Base-by-base conservation (phyloP, 2,113 vertebrate species). In the Triplophysa siluroides region DNA sequence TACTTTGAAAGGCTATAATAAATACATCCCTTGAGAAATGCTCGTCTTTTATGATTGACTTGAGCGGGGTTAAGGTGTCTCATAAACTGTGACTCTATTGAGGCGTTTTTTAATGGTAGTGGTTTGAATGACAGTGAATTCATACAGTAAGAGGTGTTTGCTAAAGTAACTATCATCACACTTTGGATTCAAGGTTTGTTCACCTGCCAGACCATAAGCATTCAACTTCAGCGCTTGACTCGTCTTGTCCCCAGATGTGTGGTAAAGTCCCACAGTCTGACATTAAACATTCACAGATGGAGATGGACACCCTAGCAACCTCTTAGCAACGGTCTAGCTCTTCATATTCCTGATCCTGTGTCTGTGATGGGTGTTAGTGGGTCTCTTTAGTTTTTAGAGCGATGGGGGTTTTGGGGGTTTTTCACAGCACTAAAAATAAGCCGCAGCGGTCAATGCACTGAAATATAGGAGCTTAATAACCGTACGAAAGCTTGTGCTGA, bases 381-480 rank as follows among this genome's bases (percentile, higher is more conserved):
- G 6, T 38, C 6, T 38, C 33, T 33, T 33, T 33, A 33, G 33
- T 33, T 33, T n/a, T 38, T 38, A 6, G 1, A 38, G 33, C 33
- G 33, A 7, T 38, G 6, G 33, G 33, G 33, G 33, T 7, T 38
- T 38, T 38, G 33, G 33, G 5, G 33, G 33, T 61, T 43, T 62
- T 69, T 41, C 38, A 66, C 70, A 83, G 76, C 77, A 83, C 67
- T n/a, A 71, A 72, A 82, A 76, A 68, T 80, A 80, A 84, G 78
- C 80, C 80, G 29, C 45, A 18, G 68, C 78, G 76, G 79, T 80
- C 62, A 62, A 78, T 58, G 78, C 29, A 13, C 79, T 78, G 72
- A 79, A 81, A 77, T 66, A 80, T 64, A 78, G 56, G 54, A 76
- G 60, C 54, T 83, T 62, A 86, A 85, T 85, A 85, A 76, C 79